phyloP scores from a whole-genome alignment of 2,113 vertebrate species.

The Campylomormyrus tamandua region DNA sequence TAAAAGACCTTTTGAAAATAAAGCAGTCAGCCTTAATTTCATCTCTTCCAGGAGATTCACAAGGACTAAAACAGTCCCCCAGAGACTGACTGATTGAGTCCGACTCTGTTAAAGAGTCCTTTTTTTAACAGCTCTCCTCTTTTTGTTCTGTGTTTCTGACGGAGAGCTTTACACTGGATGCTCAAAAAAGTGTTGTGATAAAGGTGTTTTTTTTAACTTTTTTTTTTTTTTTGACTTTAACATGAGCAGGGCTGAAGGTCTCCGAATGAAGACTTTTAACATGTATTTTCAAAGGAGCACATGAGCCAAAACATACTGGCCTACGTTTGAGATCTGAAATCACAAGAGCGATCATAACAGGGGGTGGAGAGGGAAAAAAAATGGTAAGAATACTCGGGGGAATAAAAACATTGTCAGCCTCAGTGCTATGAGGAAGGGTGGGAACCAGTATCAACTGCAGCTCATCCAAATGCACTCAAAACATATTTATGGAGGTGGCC shows the following conservation, averaged over 20 bases:
- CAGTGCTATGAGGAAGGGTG: background rate
- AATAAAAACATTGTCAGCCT: background rate
- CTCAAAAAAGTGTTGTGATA: background rate
- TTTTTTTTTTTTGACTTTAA: background rate
- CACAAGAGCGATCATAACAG: background rate
- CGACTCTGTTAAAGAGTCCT: slow-evolving; percentile 48
- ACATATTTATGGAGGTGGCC: background rate
- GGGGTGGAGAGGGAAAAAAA: background rate
- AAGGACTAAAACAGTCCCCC: slow-evolving; percentile 5
- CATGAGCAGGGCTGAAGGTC: slow-evolving; percentile 30
- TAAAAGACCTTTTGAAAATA: slow-evolving; percentile 12
- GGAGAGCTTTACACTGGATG: slow-evolving; percentile 39
- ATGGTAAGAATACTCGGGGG: background rate
- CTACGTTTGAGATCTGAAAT: slow-evolving; percentile 21
- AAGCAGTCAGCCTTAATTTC: slow-evolving; percentile 26
- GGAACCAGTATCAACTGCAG: background rate
- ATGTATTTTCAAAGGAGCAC: slow-evolving; percentile 29
- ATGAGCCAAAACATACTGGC: slow-evolving; percentile 23
- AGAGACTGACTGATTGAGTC: slow-evolving; percentile 18
- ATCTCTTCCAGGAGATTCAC: slow-evolving; percentile 8
- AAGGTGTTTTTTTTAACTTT: background rate
- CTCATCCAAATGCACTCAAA: background rate
- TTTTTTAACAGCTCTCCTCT: slow-evolving; percentile 33
- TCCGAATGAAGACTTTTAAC: slow-evolving; percentile 32
- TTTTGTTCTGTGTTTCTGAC: slow-evolving; percentile 46